phyloP scores from a whole-genome alignment of 2,113 vertebrate genomes.

The Dipodomys ordii region DNA sequence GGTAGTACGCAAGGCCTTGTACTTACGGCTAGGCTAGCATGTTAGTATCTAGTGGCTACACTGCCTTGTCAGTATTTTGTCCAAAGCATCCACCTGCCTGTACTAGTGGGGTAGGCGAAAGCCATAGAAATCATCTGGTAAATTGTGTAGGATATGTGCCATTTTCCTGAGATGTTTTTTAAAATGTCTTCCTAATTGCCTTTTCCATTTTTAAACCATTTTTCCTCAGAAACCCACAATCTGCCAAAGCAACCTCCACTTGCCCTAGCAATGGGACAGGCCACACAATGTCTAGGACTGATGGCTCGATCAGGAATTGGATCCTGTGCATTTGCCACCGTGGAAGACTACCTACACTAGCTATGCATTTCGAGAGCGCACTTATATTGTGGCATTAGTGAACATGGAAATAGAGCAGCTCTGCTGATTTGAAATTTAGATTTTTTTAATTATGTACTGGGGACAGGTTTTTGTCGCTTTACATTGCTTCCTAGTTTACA shows the following conservation, averaged over 20 bases:
- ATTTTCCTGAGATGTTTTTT: neutral
- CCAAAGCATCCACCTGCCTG: neutral
- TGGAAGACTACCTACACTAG: conserved; percentile 99
- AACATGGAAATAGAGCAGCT: conserved; percentile 86
- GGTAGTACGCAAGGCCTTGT: neutral
- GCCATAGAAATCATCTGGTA: neutral
- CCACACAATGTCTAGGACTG: conserved; percentile 96
- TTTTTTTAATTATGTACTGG: conserved; percentile 89
- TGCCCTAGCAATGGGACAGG: conserved; percentile 97
- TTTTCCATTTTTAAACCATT: conserved; percentile 19
- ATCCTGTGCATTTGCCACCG: conserved; percentile 97
- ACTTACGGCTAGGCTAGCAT: neutral
- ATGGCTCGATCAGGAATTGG: conserved; percentile 98
- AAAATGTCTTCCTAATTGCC: conserved; percentile 52
- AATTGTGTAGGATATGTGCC: neutral
- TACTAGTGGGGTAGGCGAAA: neutral
- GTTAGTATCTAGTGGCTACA: neutral
- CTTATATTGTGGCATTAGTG: conserved; percentile 80
- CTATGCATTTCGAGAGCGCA: conserved; percentile 85
- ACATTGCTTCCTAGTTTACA: conserved; percentile 96
- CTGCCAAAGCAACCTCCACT: conserved; percentile 99
- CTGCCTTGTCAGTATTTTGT: neutral
- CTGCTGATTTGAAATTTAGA: conserved; percentile 89
- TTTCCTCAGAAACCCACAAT: conserved; percentile 95
- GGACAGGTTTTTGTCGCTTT: conserved; percentile 93